phyloP scores from a whole-genome alignment of 2,797 vertebrate species.

The Taeniopygia guttata region DNA sequence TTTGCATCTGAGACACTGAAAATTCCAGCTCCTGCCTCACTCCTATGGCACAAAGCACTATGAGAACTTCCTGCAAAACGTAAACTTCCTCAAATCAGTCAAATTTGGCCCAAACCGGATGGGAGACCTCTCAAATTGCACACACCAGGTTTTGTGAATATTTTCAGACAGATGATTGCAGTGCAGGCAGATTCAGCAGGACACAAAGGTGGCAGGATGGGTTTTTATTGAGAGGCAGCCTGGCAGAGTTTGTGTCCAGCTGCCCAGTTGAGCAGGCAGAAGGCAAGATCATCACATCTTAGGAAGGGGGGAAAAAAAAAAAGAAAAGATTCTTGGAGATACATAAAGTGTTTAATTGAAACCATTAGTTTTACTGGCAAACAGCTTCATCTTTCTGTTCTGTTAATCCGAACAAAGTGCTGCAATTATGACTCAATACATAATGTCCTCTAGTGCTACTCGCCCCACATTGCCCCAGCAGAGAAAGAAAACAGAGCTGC shows the following conservation, averaged over 20 bases:
- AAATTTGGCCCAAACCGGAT: neutral
- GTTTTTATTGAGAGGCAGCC: neutral
- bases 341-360: neutral
- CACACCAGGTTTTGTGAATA: neutral
- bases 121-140: neutral
- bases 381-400: slow-evolving; percentile 58
- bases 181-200: neutral
- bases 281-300: neutral
- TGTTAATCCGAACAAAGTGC: slow-evolving; percentile 69
- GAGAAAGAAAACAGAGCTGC: slow-evolving; percentile 24
- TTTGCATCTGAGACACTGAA: accelerated
- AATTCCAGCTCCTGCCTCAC: neutral
- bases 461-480: neutral
- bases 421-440: slow-evolving; percentile 66
- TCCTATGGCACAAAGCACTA: accelerated
- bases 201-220: neutral
- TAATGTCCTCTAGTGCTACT: slow-evolving; percentile 47
- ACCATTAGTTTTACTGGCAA: slow-evolving; percentile 54
- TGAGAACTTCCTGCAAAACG: neutral
- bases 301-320: neutral
- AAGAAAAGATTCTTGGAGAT: neutral
- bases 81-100: neutral
- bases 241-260: neutral
- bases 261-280: neutral
- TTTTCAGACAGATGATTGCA: neutral